These are phyloP conservation scores for Halotydeus destructor DNA, from an alignment of 1,140 invertebrate species.

Conservation along the genomic window DNA sequence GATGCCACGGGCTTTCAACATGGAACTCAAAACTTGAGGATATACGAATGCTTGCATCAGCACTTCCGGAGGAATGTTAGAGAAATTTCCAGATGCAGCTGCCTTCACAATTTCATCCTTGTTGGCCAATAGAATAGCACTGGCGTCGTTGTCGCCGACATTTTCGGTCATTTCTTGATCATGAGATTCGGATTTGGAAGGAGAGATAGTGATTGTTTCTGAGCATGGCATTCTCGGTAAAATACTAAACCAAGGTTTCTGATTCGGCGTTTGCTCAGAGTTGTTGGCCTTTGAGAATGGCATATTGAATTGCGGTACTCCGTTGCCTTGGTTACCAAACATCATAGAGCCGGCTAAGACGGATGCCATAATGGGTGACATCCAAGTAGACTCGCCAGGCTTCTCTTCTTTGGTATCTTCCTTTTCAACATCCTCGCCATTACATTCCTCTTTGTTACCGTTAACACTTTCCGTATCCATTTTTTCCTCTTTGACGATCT, in stretches of 20 bases:
- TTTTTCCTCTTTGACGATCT: constrained; percentile 4
- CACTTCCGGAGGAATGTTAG: constrained; percentile 1
- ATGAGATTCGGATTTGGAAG: background rate
- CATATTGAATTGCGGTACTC: background rate
- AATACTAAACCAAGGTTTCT: constrained; percentile 38
- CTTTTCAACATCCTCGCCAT: too few species aligned
- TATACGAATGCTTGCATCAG: constrained; percentile 8
- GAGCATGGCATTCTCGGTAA: constrained; percentile 38
- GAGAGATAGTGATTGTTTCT: constrained; percentile 18
- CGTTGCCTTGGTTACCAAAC: background rate
- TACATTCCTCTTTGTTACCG: background rate
- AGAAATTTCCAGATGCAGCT: background rate
- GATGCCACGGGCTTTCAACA: too few species aligned
- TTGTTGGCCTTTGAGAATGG: background rate
- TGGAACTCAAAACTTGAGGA: constrained; percentile 7
- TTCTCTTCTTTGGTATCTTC: constrained; percentile 2
- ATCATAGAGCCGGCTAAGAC: constrained; percentile 1
- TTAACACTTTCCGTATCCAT: constrained; percentile 7
- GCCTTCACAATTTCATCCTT: background rate
- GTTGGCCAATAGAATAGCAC: background rate
- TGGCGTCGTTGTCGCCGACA: constrained; percentile 2
- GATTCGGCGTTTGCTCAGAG: constrained; percentile 15
- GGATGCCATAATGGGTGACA: background rate
- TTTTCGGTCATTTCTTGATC: background rate
- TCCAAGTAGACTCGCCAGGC: background rate